Percentiles rank a stretch among this genome's conserved stretches.
These are phyloP conservation scores for Rhizomys pruinosus DNA, from an alignment of 2,113 vertebrate genomes.

Conservation along the genomic window DNA sequence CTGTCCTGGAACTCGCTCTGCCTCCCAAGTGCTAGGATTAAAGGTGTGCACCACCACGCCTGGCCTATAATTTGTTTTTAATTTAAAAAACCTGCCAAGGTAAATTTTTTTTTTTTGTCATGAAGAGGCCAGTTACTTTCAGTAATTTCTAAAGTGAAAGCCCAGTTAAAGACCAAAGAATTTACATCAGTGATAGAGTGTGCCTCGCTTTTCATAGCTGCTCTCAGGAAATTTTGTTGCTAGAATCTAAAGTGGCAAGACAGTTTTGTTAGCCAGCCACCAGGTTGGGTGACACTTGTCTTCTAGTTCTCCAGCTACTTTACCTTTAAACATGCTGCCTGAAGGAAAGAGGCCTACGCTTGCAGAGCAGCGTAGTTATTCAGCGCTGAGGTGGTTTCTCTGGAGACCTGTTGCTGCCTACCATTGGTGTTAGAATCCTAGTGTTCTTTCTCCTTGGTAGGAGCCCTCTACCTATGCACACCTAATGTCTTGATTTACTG, in stretches of 20 bases:
- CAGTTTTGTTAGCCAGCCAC: constrained; percentile 1
- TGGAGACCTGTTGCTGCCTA: neutral
- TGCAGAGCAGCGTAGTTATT: neutral
- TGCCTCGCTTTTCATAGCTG: neutral
- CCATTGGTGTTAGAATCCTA: neutral
- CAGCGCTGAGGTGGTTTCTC: neutral
- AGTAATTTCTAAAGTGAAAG: constrained; percentile 24
- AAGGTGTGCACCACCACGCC: no score
- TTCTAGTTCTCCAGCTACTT: neutral
- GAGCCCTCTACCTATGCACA: neutral
- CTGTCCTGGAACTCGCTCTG: no score
- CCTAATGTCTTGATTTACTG: neutral
- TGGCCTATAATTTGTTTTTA: neutral
- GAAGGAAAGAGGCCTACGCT: neutral
- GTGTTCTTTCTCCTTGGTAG: neutral
- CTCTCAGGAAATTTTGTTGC: neutral
- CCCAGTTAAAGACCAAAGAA: neutral
- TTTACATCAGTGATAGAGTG: neutral
- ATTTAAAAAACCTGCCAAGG: neutral
- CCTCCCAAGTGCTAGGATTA: no score
- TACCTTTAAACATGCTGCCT: neutral
- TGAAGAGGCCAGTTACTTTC: neutral
- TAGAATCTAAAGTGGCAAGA: neutral
- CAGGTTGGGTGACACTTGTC: neutral
- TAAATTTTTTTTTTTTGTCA: constrained; percentile 17